Evolutionary conservation across 2,888 invertebrate genomes (phyloP).

Genomic region (Polietes domitor): DNA sequence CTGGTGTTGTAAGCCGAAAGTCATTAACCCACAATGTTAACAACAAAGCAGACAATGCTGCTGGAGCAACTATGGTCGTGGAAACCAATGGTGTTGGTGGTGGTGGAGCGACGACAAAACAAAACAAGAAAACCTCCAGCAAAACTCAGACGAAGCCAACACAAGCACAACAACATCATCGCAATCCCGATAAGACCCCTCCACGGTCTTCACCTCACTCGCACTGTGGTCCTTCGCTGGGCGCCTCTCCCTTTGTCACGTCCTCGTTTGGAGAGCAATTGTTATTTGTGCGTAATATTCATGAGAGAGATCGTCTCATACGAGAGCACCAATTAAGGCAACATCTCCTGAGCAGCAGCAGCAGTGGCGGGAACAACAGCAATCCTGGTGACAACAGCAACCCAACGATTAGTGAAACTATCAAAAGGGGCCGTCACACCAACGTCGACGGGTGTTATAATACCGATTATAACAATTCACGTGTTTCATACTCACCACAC

Average conservation of each 20-base stretch:
- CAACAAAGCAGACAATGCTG: slow-evolving; percentile 55
- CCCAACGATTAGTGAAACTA: slow-evolving; percentile 58
- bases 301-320: slow-evolving; percentile 81
- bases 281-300: slow-evolving; percentile 79
- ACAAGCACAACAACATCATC: slow-evolving; percentile 36
- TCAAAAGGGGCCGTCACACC: slow-evolving; percentile 10
- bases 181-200: background rate
- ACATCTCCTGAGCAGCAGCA: slow-evolving; percentile 68
- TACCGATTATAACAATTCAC: slow-evolving; percentile 24
- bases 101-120: slow-evolving; percentile 38
- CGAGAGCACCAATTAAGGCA: slow-evolving; percentile 80
- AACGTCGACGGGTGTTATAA: slow-evolving; percentile 21
- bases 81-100: slow-evolving; percentile 23
- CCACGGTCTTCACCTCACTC: slow-evolving; percentile 36
- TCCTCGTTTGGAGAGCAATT: slow-evolving; percentile 74
- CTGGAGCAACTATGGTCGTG: slow-evolving; percentile 60
- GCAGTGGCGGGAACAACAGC: slow-evolving; percentile 51
- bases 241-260: background rate
- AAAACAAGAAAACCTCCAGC: slow-evolving; percentile 27
- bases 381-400: slow-evolving; percentile 30
- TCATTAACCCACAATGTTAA: slow-evolving; percentile 75
- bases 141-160: slow-evolving; percentile 31
- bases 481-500: slow-evolving; percentile 28
- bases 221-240: slow-evolving; percentile 55
- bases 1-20: slow-evolving; percentile 69